Base-by-base conservation (phyloP, 2,113 vertebrate genomes). In the Xiphias gladius region DNA sequence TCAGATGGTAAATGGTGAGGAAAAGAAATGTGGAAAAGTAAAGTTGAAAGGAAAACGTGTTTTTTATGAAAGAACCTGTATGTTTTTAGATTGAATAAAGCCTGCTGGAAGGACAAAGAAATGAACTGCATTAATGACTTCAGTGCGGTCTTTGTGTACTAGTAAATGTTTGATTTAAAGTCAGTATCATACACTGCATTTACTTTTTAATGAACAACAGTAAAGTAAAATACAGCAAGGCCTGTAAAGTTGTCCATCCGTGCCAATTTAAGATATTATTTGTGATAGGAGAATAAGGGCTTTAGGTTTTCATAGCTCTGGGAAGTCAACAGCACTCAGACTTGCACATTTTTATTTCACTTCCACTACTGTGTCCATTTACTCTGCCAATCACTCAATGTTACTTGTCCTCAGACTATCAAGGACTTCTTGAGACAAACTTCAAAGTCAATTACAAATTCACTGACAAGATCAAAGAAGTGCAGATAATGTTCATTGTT, bases 1-100 rank as follows among this genome's bases (percentile, higher is more conserved):
- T 85, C 19, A 58, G 83, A 73, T 80, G 90, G 91, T 48, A 32
- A 73, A 79, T 77, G 77, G 54, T 74, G 43, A 55, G 75, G 50
- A 50, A 26, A 37, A 4, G 48, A 32, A 63, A 52, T n/a, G 28
- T 78, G 69, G 73, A 17, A 76, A 86, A 65, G 54, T 2, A 19
- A 80, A 74, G 80, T 84, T 73, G 82, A 70, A 72, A 77, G 63
- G 39, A 48, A 64, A 58, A 22, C 2, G 5, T 28, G 61, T 35
- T 79, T 92, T 92, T 90, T 85, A 88, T 17, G 75, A 87, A 86
- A 32, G 63, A 84, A 79, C 8, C 32, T 69, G 89, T 59, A 89
- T 83, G 90, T 90, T 93, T 94, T 95, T 94, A 93, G 87, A 90
- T 71, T 73, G 84, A 94, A 88, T 85, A 86, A 88, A 89, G 70